Evolutionary conservation across 37 sponge, comb jelly and placozoan species (phyloP).

Genomic region (Crambe crambe): DNA sequence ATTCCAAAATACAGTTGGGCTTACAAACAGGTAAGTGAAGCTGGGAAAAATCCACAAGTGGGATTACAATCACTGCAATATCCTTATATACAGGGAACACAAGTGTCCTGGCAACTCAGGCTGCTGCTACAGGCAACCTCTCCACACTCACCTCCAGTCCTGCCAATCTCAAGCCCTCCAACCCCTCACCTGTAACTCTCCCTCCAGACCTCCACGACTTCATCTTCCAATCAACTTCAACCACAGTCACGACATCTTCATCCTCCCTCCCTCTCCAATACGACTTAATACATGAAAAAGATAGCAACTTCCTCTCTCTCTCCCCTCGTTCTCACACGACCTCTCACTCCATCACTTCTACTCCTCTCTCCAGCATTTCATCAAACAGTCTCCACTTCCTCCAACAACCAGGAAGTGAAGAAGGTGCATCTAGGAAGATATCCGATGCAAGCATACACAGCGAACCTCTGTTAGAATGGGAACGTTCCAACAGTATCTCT

Average conservation of each 20-base stretch:
- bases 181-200: background rate
- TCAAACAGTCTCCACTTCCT: background rate
- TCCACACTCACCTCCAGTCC: background rate
- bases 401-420: background rate
- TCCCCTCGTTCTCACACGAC: background rate
- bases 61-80: too few species aligned
- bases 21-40: background rate
- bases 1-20: background rate
- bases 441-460: constrained; percentile 4
- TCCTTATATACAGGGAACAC: too few species aligned
- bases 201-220: background rate
- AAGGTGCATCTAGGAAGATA: background rate
- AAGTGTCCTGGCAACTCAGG: background rate
- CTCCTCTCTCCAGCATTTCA: background rate
- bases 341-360: background rate
- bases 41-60: too few species aligned
- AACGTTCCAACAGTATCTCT: background rate
- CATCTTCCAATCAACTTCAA: background rate
- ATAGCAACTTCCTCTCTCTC: background rate
- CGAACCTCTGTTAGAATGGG: background rate
- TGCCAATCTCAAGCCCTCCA: background rate
- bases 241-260: background rate
- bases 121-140: background rate
- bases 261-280: background rate
- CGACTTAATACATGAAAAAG: background rate